Evolutionary conservation across 2,888 invertebrate species (phyloP), one percentile per base, ranked within the genome.

Genomic region (Cryptus armator): DNA sequence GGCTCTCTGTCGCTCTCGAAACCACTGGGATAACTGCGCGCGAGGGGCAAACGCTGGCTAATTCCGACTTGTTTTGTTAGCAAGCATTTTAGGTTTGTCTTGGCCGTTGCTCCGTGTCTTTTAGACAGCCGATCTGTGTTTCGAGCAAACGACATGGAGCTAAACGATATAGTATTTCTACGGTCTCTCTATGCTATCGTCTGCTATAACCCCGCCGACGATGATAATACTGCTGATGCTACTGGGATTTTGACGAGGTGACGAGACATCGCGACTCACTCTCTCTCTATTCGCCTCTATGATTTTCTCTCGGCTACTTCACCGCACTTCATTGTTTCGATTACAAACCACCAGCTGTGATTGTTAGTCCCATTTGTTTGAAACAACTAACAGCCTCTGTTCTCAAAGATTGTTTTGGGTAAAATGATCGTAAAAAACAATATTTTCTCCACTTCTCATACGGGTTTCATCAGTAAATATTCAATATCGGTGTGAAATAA

Each of bases 21-120:
- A 19, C 1, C 56, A 24, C 56, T 4, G 56, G 56, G 56, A 24
- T 24, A 56, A 51, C 24, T 10, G 64, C 43, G 71, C 44, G 56
- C 46, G 43, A 51, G 78, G 70, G 48, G 37, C 16, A 78, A 70
- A 90, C 90, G 92, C 92, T 92, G 91, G 92, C 92, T 93, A 92
- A 93, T 93, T 93, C 90, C 91, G 90, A 92, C 90, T 37, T 93
- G 93, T 93, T 93, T 93, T 91, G 93, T 93, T 92, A 93, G 91
- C 93, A 93, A 93, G 93, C 93, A 93, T 93, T 93, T 92, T 90
- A 92, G 92, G 93, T 93, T 93, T 93, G 93, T 93, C 92, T 93
- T 93, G 93, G 93, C 93, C 89, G 91, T 93, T 90, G 91, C 91
- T 92, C 86, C 91, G 93, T 93, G 92, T 93, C 93, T 93, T 93